These are phyloP conservation scores for Strix aluco DNA, from an alignment of 2,113 vertebrate genomes.

Conservation along the genomic window DNA sequence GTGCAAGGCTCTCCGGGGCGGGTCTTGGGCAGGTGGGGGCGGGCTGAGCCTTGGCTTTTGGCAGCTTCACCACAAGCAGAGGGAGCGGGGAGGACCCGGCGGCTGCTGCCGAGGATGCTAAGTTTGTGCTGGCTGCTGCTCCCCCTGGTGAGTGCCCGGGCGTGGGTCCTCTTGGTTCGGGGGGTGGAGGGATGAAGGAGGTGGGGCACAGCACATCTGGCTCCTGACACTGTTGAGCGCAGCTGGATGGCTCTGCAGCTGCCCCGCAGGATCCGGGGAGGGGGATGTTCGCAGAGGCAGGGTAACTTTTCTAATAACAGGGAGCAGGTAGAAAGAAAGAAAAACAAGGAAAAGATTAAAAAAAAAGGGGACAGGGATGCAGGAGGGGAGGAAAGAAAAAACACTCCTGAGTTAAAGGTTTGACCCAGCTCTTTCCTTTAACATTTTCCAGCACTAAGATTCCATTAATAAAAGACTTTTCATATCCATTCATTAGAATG, in stretches of 20 bases:
- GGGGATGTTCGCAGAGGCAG: not conserved
- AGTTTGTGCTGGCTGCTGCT: slow-evolving; percentile 47
- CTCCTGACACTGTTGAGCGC: not conserved
- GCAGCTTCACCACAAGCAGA: not conserved
- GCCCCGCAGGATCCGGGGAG: not conserved
- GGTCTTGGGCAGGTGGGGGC: slow-evolving; percentile 22
- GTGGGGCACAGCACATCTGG: not conserved
- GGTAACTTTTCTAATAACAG: not conserved
- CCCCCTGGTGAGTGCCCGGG: slow-evolving; percentile 35
- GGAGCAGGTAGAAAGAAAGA: not conserved
- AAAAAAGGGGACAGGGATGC: too few species aligned
- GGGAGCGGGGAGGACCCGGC: not conserved
- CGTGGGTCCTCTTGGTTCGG: not conserved
- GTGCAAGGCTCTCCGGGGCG: slow-evolving; percentile 6
- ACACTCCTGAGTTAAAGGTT: not conserved
- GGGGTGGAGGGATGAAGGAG: fast-evolving
- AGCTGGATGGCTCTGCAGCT: not conserved
- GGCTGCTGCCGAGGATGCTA: slow-evolving; percentile 27
- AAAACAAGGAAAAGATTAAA: not conserved
- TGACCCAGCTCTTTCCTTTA: not conserved
- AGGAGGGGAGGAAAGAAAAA: not conserved
- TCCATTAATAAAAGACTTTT: not conserved
- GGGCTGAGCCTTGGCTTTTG: slow-evolving; percentile 1
- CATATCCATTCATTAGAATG: not conserved
- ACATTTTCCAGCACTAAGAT: not conserved